phyloP scores from a whole-genome alignment of 2,888 invertebrate genomes.

The Lutraria lutraria region DNA sequence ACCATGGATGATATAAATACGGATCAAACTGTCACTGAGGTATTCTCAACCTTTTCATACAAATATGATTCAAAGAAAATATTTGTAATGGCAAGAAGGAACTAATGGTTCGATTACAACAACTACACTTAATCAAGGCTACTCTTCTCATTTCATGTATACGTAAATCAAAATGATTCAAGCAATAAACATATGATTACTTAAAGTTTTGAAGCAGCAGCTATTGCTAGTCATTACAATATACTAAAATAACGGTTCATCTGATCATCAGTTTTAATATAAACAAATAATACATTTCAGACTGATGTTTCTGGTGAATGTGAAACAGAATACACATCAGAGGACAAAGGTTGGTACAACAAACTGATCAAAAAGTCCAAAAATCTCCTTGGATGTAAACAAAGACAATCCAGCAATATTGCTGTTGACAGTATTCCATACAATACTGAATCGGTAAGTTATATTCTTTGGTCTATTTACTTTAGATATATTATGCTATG shows the following conservation, averaged over 20 bases:
- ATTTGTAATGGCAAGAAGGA: not conserved
- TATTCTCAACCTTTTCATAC: slow-evolving; percentile 8
- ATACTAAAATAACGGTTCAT: not conserved
- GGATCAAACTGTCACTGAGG: slow-evolving; percentile 60
- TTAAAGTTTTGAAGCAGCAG: not conserved
- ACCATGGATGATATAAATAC: slow-evolving; percentile 65
- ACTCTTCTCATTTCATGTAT: not conserved
- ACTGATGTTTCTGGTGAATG: slow-evolving; percentile 94
- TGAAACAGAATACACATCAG: slow-evolving; percentile 90
- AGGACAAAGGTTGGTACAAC: slow-evolving; percentile 76
- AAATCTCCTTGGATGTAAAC: slow-evolving; percentile 83
- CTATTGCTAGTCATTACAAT: not conserved
- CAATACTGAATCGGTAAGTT: slow-evolving; percentile 82
- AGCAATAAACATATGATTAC: not conserved
- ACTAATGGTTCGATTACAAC: not conserved
- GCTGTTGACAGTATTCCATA: slow-evolving; percentile 85
- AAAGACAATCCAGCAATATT: slow-evolving; percentile 80
- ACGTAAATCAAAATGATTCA: too few relatives aligned
- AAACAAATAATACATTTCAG: slow-evolving; percentile 80
- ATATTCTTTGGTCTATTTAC: not conserved
- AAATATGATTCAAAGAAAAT: not conserved
- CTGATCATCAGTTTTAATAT: not conserved
- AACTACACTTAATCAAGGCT: not conserved
- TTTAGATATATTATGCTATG: not conserved
- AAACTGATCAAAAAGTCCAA: slow-evolving; percentile 82